Percentiles rank a stretch among this genome's conserved stretches.
phyloP scores from a whole-genome alignment of 2,888 invertebrate species.

The Aphodius sticticus region DNA sequence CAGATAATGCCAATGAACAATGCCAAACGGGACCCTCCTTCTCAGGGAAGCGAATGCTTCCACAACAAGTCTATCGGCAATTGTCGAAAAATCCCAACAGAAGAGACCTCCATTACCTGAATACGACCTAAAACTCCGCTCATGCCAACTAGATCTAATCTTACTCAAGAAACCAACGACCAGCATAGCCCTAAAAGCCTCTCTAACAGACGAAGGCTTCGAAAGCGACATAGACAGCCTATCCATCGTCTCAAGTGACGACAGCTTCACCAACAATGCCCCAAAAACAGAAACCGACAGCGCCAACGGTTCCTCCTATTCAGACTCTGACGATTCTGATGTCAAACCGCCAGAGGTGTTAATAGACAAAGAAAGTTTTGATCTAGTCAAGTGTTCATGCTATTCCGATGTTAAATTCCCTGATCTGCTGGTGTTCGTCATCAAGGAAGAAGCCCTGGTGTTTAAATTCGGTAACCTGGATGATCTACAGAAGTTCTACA shows the following conservation, averaged over 20 bases:
- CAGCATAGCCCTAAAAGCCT: constrained; percentile 31
- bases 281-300: constrained; percentile 57
- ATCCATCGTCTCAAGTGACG: constrained; percentile 58
- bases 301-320: constrained; percentile 58
- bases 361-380: constrained; percentile 49
- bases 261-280: constrained; percentile 50
- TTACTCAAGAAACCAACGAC: constrained; percentile 35
- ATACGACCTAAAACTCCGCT: constrained; percentile 54
- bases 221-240: constrained; percentile 61
- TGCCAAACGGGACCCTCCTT: constrained; percentile 55
- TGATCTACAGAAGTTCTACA: constrained; percentile 53
- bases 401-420: constrained; percentile 58
- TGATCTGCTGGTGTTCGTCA: constrained; percentile 58
- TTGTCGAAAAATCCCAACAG: constrained; percentile 55
- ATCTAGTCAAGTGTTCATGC: constrained; percentile 59
- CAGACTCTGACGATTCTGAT: constrained; percentile 49
- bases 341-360: background rate
- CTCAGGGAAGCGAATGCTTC: constrained; percentile 51
- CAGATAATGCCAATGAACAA: constrained; percentile 57
- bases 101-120: constrained; percentile 48
- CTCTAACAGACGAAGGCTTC: constrained; percentile 59
- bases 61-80: constrained; percentile 52
- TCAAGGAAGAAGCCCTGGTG: constrained; percentile 56
- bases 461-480: constrained; percentile 55
- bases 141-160: constrained; percentile 52